A percentile compares a stretch with the other conserved stretches of the same genome.
Conservation (phyloP, 64 coral and sea anemone genomes). For the Actinia equina region DNA sequence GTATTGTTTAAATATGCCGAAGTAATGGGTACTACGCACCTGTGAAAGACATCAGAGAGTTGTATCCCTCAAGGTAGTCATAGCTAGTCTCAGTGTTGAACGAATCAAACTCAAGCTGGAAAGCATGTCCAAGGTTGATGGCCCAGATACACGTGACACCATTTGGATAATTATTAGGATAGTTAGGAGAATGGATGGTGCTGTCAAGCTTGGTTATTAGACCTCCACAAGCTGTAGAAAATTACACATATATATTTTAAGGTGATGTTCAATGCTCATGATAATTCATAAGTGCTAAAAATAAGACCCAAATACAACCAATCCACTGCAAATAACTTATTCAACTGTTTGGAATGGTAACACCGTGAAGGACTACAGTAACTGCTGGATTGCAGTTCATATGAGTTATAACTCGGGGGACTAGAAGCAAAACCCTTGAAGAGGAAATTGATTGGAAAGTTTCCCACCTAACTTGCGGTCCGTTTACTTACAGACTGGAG, state of each 20-base stretch:
- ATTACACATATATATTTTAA: background rate
- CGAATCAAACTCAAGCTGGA: conserved; percentile 72
- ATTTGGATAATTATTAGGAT: conserved; percentile 68
- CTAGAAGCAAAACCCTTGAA: too few relatives aligned
- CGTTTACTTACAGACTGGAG: conserved; percentile 85
- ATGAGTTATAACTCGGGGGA: too few relatives aligned
- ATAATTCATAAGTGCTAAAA: too few relatives aligned
- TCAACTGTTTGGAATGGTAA: too few relatives aligned
- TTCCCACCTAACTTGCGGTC: background rate
- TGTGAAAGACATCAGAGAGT: conserved; percentile 56
- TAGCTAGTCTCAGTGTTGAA: conserved; percentile 82
- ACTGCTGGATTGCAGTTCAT: too few relatives aligned
- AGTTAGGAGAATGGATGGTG: conserved; percentile 80
- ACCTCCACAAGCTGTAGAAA: conserved; percentile 79
- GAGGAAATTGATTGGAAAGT: too few relatives aligned
- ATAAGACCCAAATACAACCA: too few relatives aligned
- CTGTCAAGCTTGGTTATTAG: conserved; percentile 58
- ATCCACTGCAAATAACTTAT: too few relatives aligned
- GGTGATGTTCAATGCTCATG: background rate
- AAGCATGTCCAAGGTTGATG: conserved; percentile 49
- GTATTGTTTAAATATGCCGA: too few relatives aligned
- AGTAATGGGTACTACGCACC: conserved; percentile 26
- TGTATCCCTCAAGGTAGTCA: conserved; percentile 67
- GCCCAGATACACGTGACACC: conserved; percentile 74
- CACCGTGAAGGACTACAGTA: too few relatives aligned